Evolutionary conservation across 2,797 vertebrate genomes (phyloP), one percentile per base, ranked within the genome.

Genomic region (Onychomys leucogaster): DNA sequence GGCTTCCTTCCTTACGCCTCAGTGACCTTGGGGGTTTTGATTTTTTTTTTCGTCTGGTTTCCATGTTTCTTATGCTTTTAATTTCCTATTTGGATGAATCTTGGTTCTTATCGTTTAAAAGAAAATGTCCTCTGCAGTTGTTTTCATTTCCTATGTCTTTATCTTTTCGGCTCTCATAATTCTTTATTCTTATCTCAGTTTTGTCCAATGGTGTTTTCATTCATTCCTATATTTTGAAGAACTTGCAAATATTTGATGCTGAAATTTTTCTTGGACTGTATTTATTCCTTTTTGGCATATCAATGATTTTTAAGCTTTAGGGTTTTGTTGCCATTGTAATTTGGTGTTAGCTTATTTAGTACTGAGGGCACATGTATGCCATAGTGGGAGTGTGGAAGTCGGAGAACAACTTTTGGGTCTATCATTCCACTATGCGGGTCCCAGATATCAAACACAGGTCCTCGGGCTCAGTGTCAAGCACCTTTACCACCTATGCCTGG

Each of bases 81-180:
- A 95, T 95, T 95, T 93, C 95, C 90, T 80, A 41, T 46, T 94
- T 89, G 90, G 63, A 93, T 89, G 82, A 57, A 61, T 63, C 75
- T 83, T 57, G 21, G 14, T 76, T 89, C 71, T 96, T 73, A 52
- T 37, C 76, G 17, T 19, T 61, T 59, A 59, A 73, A 21, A 93
- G 55, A 75, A 65, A 83, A 63, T 2, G 41, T 37, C 93, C 81
- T n/a, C 27, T 55, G 59, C 37, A 19, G 46, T 34, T 63, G 34
- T 41, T 86, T 77, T 86, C 81, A 55, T 77, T 84, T 78, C 65
- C 55, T 73, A 29, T 9, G 34, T 4, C 13, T 73, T 19, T 57
- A 32, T 95, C 80, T 67, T 49, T 69, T 27, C 6, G 55, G 6
- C 32, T 19, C 23, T 89, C 43, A 27, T 2, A 23, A 34, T 59